phyloP scores from a whole-genome alignment of 2,797 vertebrate species.

The Platalea minor region DNA sequence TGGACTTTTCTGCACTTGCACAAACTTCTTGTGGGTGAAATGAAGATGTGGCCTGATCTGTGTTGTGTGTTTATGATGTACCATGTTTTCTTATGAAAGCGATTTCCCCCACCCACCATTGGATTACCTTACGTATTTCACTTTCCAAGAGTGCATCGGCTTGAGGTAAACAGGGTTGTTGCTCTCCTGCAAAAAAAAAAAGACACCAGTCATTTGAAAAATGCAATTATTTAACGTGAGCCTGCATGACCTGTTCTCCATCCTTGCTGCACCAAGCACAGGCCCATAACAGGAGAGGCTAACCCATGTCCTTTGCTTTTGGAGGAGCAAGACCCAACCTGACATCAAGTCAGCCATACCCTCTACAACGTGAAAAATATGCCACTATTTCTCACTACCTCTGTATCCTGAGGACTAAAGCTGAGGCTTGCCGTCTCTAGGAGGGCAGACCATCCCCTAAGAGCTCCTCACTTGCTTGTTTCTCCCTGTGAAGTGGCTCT shows the following conservation, averaged over 20 bases:
- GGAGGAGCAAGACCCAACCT: background rate
- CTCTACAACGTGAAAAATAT: background rate
- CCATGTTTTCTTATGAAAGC: background rate
- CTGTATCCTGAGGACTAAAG: background rate
- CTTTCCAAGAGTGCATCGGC: background rate
- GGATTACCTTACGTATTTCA: slow-evolving; percentile 10
- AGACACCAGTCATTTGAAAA: background rate
- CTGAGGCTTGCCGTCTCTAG: background rate
- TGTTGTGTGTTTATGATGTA: background rate
- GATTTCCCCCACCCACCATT: accelerated
- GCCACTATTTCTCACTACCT: background rate
- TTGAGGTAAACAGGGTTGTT: background rate
- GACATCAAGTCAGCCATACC: background rate
- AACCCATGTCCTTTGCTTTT: background rate
- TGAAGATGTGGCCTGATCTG: background rate
- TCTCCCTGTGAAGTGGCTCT: background rate
- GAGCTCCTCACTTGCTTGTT: background rate
- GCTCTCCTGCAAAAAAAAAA: background rate
- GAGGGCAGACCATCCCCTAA: background rate
- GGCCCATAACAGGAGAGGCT: background rate
- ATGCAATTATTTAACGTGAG: background rate
- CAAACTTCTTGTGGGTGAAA: slow-evolving; percentile 1
- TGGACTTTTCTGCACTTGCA: slow-evolving; percentile 45
- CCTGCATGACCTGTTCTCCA: background rate
- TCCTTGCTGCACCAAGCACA: background rate